A percentile compares a stretch with the other conserved stretches of the same genome.
phyloP scores from a whole-genome alignment of 2,113 vertebrate species.

The Pollachius pollachius region DNA sequence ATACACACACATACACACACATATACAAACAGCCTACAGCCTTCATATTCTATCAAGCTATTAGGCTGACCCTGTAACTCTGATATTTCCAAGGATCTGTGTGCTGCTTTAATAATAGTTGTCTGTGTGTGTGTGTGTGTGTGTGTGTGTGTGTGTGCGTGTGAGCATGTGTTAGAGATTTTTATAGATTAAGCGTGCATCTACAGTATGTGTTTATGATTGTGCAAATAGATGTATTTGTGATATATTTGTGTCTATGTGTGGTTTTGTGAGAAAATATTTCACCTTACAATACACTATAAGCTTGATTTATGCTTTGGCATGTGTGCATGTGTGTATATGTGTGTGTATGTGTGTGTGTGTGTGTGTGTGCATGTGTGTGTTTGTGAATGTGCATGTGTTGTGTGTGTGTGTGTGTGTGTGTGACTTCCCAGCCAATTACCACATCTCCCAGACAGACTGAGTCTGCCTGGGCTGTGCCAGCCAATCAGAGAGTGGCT shows the following conservation, averaged over 20 bases:
- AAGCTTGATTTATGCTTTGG: constrained; percentile 6
- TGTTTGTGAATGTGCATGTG: constrained; percentile 4
- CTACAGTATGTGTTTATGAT: constrained; percentile 5
- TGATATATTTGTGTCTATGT: constrained; percentile 11
- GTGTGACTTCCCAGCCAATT: constrained; percentile 81
- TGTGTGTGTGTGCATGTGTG: constrained; percentile 8
- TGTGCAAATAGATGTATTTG: constrained; percentile 11
- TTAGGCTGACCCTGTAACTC: constrained; percentile 65
- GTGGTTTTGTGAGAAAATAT: constrained; percentile 2
- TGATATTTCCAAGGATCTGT: constrained; percentile 59
- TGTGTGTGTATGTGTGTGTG: background rate
- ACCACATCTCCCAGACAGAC: constrained; percentile 79
- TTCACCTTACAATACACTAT: background rate
- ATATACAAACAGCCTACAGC: constrained; percentile 45
- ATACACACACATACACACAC: constrained; percentile 14
- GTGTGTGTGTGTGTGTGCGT: constrained; percentile 32
- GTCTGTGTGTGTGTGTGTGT: constrained; percentile 35
- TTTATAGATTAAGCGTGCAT: background rate
- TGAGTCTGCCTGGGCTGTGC: constrained; percentile 68
- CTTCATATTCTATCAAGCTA: constrained; percentile 53
- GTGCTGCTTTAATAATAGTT: constrained; percentile 11
- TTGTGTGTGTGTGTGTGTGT: constrained; percentile 34
- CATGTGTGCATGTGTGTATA: constrained; percentile 10
- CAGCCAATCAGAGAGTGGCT: constrained; percentile 75
- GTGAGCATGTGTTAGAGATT: constrained; percentile 11